Percentiles rank a stretch among this genome's conserved stretches.
Evolutionary conservation across 2,888 invertebrate species (phyloP).

Genomic region (Syrista parreyssii): DNA sequence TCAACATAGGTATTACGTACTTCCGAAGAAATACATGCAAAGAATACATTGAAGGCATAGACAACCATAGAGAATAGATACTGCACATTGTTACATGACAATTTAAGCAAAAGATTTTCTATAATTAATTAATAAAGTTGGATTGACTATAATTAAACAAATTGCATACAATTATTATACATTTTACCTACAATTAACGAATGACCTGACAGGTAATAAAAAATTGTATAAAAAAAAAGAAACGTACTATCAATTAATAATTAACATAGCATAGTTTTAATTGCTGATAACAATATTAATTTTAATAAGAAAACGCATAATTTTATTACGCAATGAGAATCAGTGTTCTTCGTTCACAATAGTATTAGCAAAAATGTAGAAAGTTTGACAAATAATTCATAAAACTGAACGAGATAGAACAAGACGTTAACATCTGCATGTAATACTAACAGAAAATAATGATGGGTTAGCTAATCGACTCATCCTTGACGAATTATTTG

Average conservation of each 20-base stretch:
- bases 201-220: not conserved
- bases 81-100: not conserved
- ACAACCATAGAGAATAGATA: not conserved
- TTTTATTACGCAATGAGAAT: not conserved
- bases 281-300: not conserved
- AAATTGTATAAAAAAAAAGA: not conserved
- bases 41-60: not conserved
- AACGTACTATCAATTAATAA: not conserved
- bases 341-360: not conserved
- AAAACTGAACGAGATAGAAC: not conserved
- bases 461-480: not conserved
- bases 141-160: not conserved
- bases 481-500: not conserved
- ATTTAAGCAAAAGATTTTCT: not conserved
- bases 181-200: not conserved
- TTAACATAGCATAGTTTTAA: not conserved
- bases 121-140: not conserved
- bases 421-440: not conserved
- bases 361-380: not conserved
- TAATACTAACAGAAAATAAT: not conserved
- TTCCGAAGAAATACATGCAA: not conserved
- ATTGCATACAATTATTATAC: not conserved
- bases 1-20: slow-evolving; percentile 35
- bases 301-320: not conserved
- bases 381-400: not conserved